Conservation (phyloP, 92 coral and sea anemone genomes). For the Isaurus tuberculatus region DNA sequence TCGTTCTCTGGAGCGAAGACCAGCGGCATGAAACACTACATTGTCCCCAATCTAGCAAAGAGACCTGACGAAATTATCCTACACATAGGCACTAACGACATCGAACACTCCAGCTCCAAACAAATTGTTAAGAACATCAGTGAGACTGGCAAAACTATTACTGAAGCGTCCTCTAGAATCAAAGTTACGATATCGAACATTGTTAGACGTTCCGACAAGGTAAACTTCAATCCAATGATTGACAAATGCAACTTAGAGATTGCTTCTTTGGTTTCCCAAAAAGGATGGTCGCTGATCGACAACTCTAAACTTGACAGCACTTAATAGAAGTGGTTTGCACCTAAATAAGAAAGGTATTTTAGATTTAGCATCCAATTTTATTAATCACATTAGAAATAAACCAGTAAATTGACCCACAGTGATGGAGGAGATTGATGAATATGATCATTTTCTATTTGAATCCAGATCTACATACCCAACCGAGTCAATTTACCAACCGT, state of each 20-base stretch:
- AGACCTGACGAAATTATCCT: conserved; percentile 11
- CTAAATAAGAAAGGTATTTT: conserved; percentile 36
- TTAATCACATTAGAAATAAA: conserved; percentile 25
- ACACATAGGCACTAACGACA: conserved; percentile 30
- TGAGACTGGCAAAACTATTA: background rate
- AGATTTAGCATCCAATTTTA: conserved; percentile 28
- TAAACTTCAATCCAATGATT: background rate
- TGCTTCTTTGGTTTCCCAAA: conserved; percentile 25
- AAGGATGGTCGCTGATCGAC: conserved; percentile 30
- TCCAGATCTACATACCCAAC: conserved; percentile 19
- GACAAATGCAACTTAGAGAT: conserved; percentile 7
- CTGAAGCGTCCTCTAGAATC: conserved; percentile 1
- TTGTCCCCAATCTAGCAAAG: conserved; percentile 20
- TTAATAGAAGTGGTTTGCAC: conserved; percentile 27
- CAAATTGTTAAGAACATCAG: background rate
- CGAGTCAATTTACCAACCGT: conserved; percentile 29
- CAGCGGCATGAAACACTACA: conserved; percentile 29
- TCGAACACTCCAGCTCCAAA: conserved; percentile 1
- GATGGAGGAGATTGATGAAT: conserved; percentile 41
- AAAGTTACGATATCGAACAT: conserved; percentile 19
- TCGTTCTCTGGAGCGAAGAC: conserved; percentile 25
- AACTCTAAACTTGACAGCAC: conserved; percentile 33
- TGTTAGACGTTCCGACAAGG: background rate
- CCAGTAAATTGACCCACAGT: conserved; percentile 3
- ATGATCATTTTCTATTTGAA: background rate